Evolutionary conservation across 2,113 vertebrate species (phyloP).

Genomic region (Atrichornis clamosus): DNA sequence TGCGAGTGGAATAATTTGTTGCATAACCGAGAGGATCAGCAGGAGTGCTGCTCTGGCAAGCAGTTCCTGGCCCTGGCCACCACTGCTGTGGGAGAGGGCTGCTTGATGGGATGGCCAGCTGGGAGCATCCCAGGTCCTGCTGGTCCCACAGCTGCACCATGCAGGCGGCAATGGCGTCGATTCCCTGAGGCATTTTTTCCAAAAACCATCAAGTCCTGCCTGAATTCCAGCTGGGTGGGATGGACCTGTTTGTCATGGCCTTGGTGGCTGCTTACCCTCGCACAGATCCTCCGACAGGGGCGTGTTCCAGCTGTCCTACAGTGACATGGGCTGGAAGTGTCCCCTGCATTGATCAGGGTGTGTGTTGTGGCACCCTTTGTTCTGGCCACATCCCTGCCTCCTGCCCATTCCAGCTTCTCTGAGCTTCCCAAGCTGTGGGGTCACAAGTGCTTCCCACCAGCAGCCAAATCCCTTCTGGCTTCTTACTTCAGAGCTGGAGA

Average conservation of each 20-base stretch:
- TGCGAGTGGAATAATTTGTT: conserved; percentile 57
- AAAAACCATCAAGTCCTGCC: background rate
- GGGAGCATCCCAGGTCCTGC: background rate
- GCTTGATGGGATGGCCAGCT: rapidly evolving
- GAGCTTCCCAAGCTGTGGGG: background rate
- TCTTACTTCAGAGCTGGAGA: background rate
- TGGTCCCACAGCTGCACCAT: rapidly evolving
- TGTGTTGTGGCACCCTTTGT: background rate
- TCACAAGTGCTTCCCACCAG: background rate
- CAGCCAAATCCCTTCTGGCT: background rate
- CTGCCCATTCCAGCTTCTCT: background rate
- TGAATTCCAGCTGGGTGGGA: background rate
- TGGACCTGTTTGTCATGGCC: background rate
- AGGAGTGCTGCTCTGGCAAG: background rate
- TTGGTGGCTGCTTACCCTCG: background rate
- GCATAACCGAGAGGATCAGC: conserved; percentile 37
- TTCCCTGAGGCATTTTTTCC: background rate
- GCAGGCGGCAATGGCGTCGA: background rate
- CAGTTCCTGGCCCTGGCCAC: background rate
- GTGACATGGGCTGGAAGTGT: background rate
- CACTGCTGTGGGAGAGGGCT: background rate
- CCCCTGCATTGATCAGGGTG: background rate
- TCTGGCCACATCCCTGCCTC: background rate
- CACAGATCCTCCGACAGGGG: background rate
- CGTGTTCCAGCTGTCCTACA: rapidly evolving